These are phyloP conservation scores for Semotilus atromaculatus DNA, from an alignment of 2,797 vertebrate genomes.

Conservation along the genomic window DNA sequence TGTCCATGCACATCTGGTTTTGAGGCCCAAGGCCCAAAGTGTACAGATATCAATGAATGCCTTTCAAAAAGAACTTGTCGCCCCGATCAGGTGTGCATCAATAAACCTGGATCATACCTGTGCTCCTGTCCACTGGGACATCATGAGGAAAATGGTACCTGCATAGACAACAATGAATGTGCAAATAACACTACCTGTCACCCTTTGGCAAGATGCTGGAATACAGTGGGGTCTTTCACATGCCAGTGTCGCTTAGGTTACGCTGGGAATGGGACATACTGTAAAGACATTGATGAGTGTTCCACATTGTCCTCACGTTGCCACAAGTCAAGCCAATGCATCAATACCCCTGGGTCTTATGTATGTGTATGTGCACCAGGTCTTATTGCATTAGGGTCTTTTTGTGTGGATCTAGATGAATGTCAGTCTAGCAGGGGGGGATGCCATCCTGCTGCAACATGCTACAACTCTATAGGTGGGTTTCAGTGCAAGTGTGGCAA, in stretches of 20 bases:
- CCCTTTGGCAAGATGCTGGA: constrained; percentile 75
- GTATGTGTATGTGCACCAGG: constrained; percentile 75
- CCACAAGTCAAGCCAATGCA: constrained; percentile 73
- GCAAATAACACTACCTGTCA: constrained; percentile 69
- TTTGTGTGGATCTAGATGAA: constrained; percentile 82
- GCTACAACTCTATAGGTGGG: constrained; percentile 75
- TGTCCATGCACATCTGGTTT: constrained; percentile 77
- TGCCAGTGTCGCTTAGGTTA: constrained; percentile 80
- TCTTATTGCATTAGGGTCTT: constrained; percentile 68
- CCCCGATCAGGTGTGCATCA: constrained; percentile 78
- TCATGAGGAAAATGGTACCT: constrained; percentile 68
- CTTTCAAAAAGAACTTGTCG: constrained; percentile 69
- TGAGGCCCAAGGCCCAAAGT: constrained; percentile 58
- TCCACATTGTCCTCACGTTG: constrained; percentile 65
- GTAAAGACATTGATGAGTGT: constrained; percentile 82
- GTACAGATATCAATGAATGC: constrained; percentile 81
- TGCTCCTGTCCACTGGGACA: constrained; percentile 79
- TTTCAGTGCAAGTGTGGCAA: constrained; percentile 75
- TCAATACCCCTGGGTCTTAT: constrained; percentile 82
- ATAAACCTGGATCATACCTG: constrained; percentile 72
- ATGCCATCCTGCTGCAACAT: constrained; percentile 77
- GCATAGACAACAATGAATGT: constrained; percentile 81
- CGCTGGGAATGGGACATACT: constrained; percentile 76
- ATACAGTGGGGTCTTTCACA: constrained; percentile 77
- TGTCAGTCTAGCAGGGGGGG: constrained; percentile 71